phyloP scores from a whole-genome alignment of 2,797 vertebrate species.

The Tapirus indicus region DNA sequence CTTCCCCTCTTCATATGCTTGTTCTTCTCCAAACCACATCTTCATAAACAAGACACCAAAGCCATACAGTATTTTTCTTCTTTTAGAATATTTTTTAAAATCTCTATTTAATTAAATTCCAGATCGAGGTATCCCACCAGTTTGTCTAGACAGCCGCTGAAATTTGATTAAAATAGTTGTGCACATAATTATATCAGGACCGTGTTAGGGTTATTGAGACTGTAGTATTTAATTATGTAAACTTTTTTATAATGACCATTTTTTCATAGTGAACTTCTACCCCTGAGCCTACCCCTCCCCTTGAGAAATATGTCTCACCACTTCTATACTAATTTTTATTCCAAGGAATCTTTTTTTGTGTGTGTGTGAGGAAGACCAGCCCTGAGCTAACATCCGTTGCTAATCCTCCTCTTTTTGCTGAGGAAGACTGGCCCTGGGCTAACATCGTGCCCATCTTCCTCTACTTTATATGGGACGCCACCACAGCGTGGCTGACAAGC shows the following conservation, averaged over 20 bases:
- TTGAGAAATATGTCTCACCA: background rate
- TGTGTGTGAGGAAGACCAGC: too few relatives aligned
- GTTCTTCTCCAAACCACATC: constrained; percentile 71
- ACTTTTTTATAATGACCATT: constrained; percentile 71
- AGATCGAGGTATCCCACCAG: constrained; percentile 32
- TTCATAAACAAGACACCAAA: background rate
- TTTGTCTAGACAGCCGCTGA: constrained; percentile 71
- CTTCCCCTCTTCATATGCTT: background rate
- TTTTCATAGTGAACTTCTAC: constrained; percentile 59
- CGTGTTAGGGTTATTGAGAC: constrained; percentile 16
- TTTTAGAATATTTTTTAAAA: constrained; percentile 19
- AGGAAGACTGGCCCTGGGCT: too few relatives aligned
- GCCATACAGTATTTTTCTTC: constrained; percentile 60
- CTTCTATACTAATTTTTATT: constrained; percentile 51
- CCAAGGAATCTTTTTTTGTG: constrained; percentile 31
- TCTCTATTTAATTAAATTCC: constrained; percentile 77
- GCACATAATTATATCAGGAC: constrained; percentile 68
- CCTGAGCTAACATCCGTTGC: too few relatives aligned
- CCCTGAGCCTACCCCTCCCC: background rate
- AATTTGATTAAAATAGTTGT: constrained; percentile 69
- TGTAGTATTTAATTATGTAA: constrained; percentile 58
- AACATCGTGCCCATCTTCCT: too few relatives aligned
- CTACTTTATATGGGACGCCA: too few relatives aligned
- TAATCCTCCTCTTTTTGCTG: too few relatives aligned
- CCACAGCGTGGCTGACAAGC: too few relatives aligned